Percentiles rank a stretch among this genome's conserved stretches.
Conservation (phyloP, 2,797 vertebrate genomes). For the Thalassophryne amazonica region DNA sequence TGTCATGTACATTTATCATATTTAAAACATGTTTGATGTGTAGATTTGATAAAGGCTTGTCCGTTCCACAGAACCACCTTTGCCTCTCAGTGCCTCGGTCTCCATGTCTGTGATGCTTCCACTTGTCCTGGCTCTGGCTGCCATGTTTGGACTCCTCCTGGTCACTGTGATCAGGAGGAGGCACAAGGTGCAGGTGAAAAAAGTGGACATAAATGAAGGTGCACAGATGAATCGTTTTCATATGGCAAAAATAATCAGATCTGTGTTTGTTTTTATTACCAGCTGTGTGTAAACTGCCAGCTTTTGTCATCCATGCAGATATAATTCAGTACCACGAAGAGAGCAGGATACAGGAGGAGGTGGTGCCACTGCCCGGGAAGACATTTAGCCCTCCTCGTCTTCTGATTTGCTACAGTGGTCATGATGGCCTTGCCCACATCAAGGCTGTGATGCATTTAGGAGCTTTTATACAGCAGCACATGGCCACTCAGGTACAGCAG, state of each 20-base stretch:
- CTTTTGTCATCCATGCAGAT: slow-evolving; percentile 38
- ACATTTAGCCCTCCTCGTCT: slow-evolving; percentile 66
- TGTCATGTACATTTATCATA: neutral
- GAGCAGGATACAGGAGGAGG: slow-evolving; percentile 31
- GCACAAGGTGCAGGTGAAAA: slow-evolving; percentile 14
- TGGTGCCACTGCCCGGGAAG: slow-evolving; percentile 17
- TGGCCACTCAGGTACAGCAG: slow-evolving; percentile 81
- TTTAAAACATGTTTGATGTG: neutral
- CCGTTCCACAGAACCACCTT: slow-evolving; percentile 24
- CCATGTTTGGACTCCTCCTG: slow-evolving; percentile 29
- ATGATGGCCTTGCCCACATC: slow-evolving; percentile 72
- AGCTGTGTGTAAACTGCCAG: neutral
- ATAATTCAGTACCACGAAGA: slow-evolving; percentile 46
- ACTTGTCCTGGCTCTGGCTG: slow-evolving; percentile 31
- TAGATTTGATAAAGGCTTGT: neutral
- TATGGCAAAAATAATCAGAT: too few species aligned
- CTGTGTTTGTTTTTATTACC: neutral
- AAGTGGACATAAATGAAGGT: slow-evolving; percentile 46
- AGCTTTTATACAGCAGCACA: slow-evolving; percentile 78
- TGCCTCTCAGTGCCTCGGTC: neutral
- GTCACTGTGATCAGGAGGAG: slow-evolving; percentile 39
- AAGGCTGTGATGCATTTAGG: slow-evolving; percentile 73
- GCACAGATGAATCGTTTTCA: neutral
- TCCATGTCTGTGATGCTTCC: slow-evolving; percentile 52
- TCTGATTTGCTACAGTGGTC: slow-evolving; percentile 78